Evolutionary conservation across 1,140 invertebrate genomes (phyloP), one percentile per base, ranked within the genome.

Genomic region (Megathymus violae): DNA sequence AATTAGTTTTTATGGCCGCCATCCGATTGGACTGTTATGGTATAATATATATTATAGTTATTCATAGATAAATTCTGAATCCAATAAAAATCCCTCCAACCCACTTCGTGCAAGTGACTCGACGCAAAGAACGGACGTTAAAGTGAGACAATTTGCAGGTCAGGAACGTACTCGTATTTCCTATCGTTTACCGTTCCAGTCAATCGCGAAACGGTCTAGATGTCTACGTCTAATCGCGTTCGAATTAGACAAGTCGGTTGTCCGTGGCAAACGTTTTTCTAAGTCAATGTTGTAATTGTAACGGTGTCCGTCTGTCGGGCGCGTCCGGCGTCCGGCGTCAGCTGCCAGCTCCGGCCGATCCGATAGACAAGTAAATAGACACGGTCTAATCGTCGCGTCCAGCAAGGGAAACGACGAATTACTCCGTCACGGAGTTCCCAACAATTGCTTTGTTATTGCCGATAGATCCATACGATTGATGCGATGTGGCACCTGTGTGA

Each of bases 341-440:
- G 88, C 84, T 90, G 88, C 80, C 87, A 87, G 80, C 71, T 86
- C 79, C 66, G 69, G 64, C 46, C 59, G 64, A 62, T 58, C 65
- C 68, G 82, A 87, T 79, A 80, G 88, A 90, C 88, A 88, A 90
- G 76, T 88, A 90, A 90, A 90, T 90, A 88, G 88, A 86, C 81
- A 71, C 77, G 61, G 74, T 76, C 80, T 90, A 90, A 90, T 90
- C 88, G 88, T 88, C 85, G 84, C 82, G 82, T 82, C 83, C 68
- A 76, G 75, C 67, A 71, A 83, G 78, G 87, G 88, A 90, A 90
- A 90, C 83, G 76, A 80, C 79, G 85, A 85, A 90, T 90, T 90
- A 90, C 86, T 77, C 63, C 80, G 84, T 88, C 88, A 86, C 82
- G 72, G 67, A 69, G 74, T 70, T 78, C 73, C 82, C 77, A 87